Base-by-base conservation (phyloP, 1,140 invertebrate species). In the Plectrocnemia conspersa region DNA sequence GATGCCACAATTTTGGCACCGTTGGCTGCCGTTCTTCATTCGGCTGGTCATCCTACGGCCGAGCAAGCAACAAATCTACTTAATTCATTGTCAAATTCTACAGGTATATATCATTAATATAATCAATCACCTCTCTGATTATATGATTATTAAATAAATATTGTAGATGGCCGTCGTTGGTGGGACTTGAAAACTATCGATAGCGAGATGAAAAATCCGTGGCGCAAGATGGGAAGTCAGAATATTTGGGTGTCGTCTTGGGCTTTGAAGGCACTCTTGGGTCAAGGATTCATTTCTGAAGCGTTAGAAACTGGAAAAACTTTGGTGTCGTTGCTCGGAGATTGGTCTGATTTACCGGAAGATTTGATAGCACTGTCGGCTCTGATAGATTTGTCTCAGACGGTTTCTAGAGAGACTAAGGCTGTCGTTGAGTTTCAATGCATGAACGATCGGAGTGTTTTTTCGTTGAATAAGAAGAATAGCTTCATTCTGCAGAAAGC, bases 181-280 rank as follows among this genome's bases (percentile, higher is more conserved):
- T 91, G 88, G 88, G 79, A 79, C 22, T 81, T 80, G 57, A 70
- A 73, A 6, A 63, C 77, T 0, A 72, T 73, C 0, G 65, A 75
- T 2, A 65, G 68, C 3, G 82, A 83, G 25, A 81, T 82, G 55
- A 82, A 83, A 54, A 88, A 88, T 65, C 86, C 89, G 0, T 88
- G 88, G 80, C 79, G 80, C 41, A 74, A 74, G 21, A 79, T 83
- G 35, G 65, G 65, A 25, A 85, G 86, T 10, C 78, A 88, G 2
- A 89, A 93, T 61, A 82, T 94, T n/a, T 86, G 91, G 68, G 91
- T 91, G 70, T 90, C 91, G 0, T 80, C 91, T 0, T 97, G 95
- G 73, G 89, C 82, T 0, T 69, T 91, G 5, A 67, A 86, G 1
- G 81, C 82, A 1, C 81, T 90, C 64, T 64, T 88, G 1, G 76